These are phyloP conservation scores for Callaeas wilsoni DNA, from an alignment of 2,113 vertebrate genomes.

Conservation along the genomic window DNA sequence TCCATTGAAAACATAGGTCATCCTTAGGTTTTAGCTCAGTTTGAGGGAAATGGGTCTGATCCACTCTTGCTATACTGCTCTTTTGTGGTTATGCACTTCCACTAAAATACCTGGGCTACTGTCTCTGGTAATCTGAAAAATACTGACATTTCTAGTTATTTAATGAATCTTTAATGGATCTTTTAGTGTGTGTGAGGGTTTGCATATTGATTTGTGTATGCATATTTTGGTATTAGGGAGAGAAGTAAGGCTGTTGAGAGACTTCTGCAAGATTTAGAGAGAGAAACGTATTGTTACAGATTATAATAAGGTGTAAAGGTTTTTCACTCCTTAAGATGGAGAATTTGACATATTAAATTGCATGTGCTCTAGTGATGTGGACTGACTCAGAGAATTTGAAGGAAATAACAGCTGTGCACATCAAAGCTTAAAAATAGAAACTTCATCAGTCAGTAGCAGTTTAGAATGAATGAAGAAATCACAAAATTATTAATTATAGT, in stretches of 20 bases:
- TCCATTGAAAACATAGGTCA: background rate
- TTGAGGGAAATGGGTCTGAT: background rate
- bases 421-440: conserved; percentile 42
- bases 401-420: conserved; percentile 28
- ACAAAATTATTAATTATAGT: conserved; percentile 6
- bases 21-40: background rate
- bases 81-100: background rate
- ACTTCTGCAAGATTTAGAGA: background rate
- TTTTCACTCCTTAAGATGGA: background rate
- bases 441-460: conserved; percentile 22
- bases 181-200: background rate
- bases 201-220: background rate
- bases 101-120: background rate
- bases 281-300: background rate
- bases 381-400: conserved; percentile 35
- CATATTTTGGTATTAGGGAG: background rate
- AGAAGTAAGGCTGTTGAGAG: background rate
- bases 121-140: background rate
- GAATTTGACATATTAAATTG: background rate
- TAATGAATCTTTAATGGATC: background rate
- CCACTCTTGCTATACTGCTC: background rate
- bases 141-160: background rate
- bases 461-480: conserved; percentile 34
- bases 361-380: background rate
- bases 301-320: background rate